phyloP scores from a whole-genome alignment of 2,888 invertebrate genomes.

The Drosophila mettleri region DNA sequence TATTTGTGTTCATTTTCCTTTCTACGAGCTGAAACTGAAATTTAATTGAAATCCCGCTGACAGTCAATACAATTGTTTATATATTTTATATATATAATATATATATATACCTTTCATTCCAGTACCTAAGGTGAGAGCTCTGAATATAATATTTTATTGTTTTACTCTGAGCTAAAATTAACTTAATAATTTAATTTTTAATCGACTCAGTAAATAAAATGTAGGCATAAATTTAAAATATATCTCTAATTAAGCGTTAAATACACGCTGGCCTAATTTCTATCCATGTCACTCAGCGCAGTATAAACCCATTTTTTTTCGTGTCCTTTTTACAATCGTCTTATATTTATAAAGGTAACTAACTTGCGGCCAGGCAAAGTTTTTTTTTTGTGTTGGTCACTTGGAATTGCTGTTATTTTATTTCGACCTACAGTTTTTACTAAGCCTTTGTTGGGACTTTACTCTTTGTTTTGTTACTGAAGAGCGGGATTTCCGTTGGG shows the following conservation, averaged over 20 bases:
- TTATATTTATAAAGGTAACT: not conserved
- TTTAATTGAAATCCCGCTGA: constrained; percentile 23
- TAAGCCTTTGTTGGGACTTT: constrained; percentile 6
- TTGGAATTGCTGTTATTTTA: constrained; percentile 7
- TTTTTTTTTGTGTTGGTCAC: not conserved
- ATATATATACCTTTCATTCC: not conserved
- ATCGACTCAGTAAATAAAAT: too few species aligned
- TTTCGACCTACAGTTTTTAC: not conserved
- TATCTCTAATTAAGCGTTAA: not conserved
- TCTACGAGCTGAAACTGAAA: not conserved
- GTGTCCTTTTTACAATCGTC: not conserved
- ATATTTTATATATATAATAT: not conserved
- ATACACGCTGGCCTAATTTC: not conserved
- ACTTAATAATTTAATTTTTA: not conserved
- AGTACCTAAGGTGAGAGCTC: not conserved
- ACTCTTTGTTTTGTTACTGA: constrained; percentile 3
- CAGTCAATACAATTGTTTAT: not conserved
- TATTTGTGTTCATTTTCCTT: constrained; percentile 4
- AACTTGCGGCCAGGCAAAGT: not conserved
- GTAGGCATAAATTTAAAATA: too few species aligned
- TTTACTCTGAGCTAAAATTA: not conserved
- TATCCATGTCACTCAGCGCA: too few species aligned
- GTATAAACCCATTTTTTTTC: too few species aligned
- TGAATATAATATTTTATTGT: not conserved
- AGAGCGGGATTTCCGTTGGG: constrained; percentile 10